Percentiles rank a stretch among this genome's conserved stretches.
phyloP scores from a whole-genome alignment of 2,797 vertebrate genomes.

The Aphelocoma californica region DNA sequence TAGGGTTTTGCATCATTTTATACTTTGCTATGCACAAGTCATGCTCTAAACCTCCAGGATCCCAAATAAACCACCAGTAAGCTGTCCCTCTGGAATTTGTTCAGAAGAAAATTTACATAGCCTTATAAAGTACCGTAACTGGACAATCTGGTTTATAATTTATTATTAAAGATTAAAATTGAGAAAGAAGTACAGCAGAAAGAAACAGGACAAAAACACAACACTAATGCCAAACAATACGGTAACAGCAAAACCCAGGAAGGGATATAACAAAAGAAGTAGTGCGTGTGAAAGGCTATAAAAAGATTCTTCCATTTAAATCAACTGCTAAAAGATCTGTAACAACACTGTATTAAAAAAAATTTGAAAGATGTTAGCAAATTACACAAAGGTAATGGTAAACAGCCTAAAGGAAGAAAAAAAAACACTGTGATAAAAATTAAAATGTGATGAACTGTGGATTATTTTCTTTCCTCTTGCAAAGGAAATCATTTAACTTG shows the following conservation, averaged over 20 bases:
- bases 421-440: constrained; percentile 9
- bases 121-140: neutral
- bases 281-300: constrained; percentile 52
- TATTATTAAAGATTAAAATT: neutral
- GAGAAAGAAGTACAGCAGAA: neutral
- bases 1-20: neutral
- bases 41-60: neutral
- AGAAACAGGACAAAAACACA: neutral
- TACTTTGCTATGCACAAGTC: neutral
- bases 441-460: constrained; percentile 46
- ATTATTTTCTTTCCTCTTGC: constrained; percentile 27
- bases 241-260: neutral
- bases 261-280: neutral
- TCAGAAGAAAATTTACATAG: neutral
- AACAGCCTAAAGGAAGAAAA: constrained; percentile 58
- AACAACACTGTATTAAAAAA: constrained; percentile 65
- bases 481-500: constrained; percentile 52
- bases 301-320: constrained; percentile 74
- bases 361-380: constrained; percentile 66
- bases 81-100: neutral
- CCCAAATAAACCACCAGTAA: neutral
- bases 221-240: constrained; percentile 1
- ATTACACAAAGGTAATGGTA: constrained; percentile 57
- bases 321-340: constrained; percentile 68
- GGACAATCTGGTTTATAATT: neutral